These are phyloP conservation scores for Netta rufina DNA, from an alignment of 2,797 vertebrate species.

Conservation along the genomic window DNA sequence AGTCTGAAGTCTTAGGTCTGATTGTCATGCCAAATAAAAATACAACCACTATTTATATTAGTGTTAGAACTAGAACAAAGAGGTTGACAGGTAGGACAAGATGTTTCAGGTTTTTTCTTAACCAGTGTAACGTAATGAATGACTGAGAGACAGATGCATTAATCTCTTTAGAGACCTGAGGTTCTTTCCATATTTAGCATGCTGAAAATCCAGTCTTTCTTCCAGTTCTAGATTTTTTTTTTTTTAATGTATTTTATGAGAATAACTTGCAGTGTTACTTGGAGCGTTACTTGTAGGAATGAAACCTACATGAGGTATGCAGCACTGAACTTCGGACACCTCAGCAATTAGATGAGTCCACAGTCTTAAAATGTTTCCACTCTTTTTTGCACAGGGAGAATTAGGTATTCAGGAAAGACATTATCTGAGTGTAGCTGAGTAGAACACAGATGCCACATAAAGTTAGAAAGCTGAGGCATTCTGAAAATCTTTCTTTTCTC, in stretches of 20 bases:
- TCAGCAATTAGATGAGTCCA: background rate
- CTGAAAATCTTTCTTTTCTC: background rate
- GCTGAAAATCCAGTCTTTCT: background rate
- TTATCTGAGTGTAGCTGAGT: background rate
- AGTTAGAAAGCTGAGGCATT: background rate
- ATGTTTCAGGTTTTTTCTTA: background rate
- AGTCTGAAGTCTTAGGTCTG: background rate
- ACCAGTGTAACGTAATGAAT: background rate
- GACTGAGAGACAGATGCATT: background rate
- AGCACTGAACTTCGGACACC: background rate
- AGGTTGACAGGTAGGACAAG: background rate
- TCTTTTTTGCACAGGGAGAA: background rate
- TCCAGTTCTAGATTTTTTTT: background rate
- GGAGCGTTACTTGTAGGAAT: background rate
- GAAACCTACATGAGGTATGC: background rate
- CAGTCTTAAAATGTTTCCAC: background rate
- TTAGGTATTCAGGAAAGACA: background rate
- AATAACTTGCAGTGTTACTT: background rate
- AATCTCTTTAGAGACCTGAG: background rate
- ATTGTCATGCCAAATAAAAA: constrained; percentile 7
- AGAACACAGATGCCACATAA: background rate
- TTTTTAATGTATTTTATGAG: background rate
- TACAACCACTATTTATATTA: background rate
- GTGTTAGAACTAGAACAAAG: background rate
- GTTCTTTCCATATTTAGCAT: background rate